Percentiles rank a stretch among this genome's conserved stretches.
phyloP scores from a whole-genome alignment of 2,797 vertebrate genomes.

The Yasuhikotakia modesta region DNA sequence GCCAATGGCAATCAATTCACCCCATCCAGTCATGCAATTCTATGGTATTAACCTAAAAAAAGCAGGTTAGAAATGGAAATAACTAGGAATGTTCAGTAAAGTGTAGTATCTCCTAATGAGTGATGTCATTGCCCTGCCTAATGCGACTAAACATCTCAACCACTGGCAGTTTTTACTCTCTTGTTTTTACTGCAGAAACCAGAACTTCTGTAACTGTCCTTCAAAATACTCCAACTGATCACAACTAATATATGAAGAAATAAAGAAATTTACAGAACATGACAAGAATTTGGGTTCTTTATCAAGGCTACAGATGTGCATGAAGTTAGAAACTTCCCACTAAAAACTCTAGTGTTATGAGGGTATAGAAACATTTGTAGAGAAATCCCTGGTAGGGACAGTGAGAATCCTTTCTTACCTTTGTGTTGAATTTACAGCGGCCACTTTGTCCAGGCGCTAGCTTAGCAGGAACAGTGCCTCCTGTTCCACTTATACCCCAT shows the following conservation, averaged over 20 bases:
- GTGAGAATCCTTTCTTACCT: neutral
- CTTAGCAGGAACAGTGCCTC: slow-evolving; percentile 36
- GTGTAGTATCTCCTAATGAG: neutral
- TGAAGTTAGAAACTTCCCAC: neutral
- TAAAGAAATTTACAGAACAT: too few relatives aligned
- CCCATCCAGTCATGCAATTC: neutral
- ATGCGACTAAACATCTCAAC: neutral
- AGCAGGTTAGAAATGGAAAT: neutral
- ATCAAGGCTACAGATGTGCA: neutral
- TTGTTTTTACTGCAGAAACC: neutral
- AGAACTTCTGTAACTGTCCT: neutral
- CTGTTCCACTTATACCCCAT: slow-evolving; percentile 33
- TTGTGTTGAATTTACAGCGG: slow-evolving; percentile 17
- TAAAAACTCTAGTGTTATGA: neutral
- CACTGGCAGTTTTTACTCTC: neutral
- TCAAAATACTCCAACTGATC: neutral
- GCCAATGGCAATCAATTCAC: neutral
- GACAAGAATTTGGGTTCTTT: neutral
- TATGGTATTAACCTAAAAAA: neutral
- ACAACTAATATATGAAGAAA: neutral
- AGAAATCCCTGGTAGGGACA: slow-evolving; percentile 19
- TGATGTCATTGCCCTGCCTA: neutral
- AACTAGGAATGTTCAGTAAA: neutral
- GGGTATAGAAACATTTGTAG: neutral
- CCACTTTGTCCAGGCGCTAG: slow-evolving; percentile 9